A percentile compares a stretch with the other conserved stretches of the same genome.
Evolutionary conservation across 2,797 vertebrate genomes (phyloP).

Genomic region (Sylvia borin): DNA sequence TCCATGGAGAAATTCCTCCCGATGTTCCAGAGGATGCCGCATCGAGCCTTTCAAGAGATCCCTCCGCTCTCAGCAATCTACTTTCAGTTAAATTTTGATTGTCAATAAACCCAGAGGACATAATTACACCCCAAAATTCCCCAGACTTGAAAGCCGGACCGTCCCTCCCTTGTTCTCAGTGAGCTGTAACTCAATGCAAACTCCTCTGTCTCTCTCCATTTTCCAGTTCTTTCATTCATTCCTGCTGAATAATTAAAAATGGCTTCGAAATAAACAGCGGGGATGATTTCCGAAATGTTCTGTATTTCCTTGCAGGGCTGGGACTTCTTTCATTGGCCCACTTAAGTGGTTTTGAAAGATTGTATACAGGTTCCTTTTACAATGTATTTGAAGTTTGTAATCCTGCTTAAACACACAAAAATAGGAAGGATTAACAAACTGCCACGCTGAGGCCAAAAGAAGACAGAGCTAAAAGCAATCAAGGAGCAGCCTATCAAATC

Average conservation of each 20-base stretch:
- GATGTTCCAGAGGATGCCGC: neutral
- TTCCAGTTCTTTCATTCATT: slow-evolving; percentile 83
- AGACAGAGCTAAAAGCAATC: slow-evolving; percentile 81
- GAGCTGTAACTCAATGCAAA: slow-evolving; percentile 75
- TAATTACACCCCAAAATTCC: slow-evolving; percentile 27
- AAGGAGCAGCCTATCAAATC: slow-evolving; percentile 71
- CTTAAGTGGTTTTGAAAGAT: slow-evolving; percentile 88
- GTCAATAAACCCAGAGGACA: slow-evolving; percentile 28
- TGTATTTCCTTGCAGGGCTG: slow-evolving; percentile 66
- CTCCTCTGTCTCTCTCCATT: slow-evolving; percentile 76
- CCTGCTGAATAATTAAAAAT: slow-evolving; percentile 84
- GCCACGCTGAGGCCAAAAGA: slow-evolving; percentile 78
- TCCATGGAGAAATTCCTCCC: neutral
- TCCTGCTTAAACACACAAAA: slow-evolving; percentile 77
- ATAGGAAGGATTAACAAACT: slow-evolving; percentile 81
- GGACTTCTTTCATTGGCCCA: slow-evolving; percentile 67
- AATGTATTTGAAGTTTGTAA: slow-evolving; percentile 84
- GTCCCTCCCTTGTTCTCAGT: slow-evolving; percentile 34
- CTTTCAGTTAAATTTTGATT: neutral
- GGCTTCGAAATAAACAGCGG: slow-evolving; percentile 88
- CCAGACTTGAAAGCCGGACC: slow-evolving; percentile 33
- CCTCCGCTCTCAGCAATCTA: neutral
- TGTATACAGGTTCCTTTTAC: slow-evolving; percentile 88
- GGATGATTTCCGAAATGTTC: slow-evolving; percentile 73
- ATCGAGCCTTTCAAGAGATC: neutral